Evolutionary conservation across 1,140 invertebrate genomes (phyloP), one percentile per base, ranked within the genome.

Genomic region (Melanaphis sacchari): DNA sequence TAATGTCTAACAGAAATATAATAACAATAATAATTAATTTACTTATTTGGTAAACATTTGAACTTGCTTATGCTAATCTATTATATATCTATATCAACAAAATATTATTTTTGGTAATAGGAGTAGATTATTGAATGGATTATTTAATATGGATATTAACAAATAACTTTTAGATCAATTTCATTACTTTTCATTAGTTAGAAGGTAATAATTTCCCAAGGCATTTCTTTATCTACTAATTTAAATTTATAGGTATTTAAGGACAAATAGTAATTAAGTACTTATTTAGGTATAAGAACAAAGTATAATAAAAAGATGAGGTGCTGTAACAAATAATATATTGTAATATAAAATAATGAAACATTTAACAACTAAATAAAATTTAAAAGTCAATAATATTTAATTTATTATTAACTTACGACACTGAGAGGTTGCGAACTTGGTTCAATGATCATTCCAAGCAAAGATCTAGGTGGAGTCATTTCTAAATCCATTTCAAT

Each of bases 401-500:
- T 21, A 22, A 2, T 36, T 66, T 41, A 41, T 6, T 46, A 84
- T 59, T n/a, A 49, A 90, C 93, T 94, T 87, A 94, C 93, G n/a
- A 94, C 93, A 93, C 90, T 91, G 6, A 94, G 8, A 93, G 94
- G 94, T 40, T 94, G 94, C 95, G 95, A 94, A 95, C 95, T 89
- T 95, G 95, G 96, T 94, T 97, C 96, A 36, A 97, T 96, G 59
- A 98, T 97, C 21, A 98, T 95, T 93, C 97, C 97, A 18, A 98
- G 95, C 94, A 98, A 95, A 5, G 97, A 97, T 94, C 97, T 96
- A 31, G 96, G 96, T 41, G 96, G 95, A 22, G 95, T 94, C 94
- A 97, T 95, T 94, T 97, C 97, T 15, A 95, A 82, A 84, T 94
- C 93, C 93, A 94, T 94, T 95, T 96, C 97, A 94, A 96, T 98